A percentile compares a stretch with the other conserved stretches of the same genome.
phyloP scores from a whole-genome alignment of 2,113 vertebrate species.

The Isichthys henryi region DNA sequence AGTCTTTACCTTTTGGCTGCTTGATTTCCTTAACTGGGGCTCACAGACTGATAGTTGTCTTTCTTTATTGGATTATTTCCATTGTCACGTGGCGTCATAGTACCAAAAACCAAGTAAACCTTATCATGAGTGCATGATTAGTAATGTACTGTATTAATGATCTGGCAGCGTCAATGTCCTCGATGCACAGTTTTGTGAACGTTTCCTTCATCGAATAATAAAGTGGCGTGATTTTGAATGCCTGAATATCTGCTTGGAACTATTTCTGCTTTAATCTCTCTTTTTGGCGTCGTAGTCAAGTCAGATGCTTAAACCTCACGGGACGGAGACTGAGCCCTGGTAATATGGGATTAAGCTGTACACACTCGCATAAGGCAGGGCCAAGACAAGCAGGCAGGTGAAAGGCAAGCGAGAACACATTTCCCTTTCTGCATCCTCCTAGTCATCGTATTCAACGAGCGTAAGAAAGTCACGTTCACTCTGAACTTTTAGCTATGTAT shows the following conservation, averaged over 20 bases:
- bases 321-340: slow-evolving; percentile 31
- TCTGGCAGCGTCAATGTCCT: background rate
- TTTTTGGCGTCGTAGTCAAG: slow-evolving; percentile 39
- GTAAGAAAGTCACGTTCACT: background rate
- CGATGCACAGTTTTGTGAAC: background rate
- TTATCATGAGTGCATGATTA: background rate
- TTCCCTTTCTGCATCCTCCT: background rate
- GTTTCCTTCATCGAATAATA: slow-evolving; percentile 5
- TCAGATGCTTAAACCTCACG: slow-evolving; percentile 46
- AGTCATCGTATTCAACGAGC: background rate
- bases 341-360: slow-evolving; percentile 35
- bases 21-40: background rate
- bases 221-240: slow-evolving; percentile 24
- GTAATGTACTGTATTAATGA: background rate
- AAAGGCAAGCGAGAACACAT: slow-evolving; percentile 14
- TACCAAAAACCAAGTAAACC: background rate
- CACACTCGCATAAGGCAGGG: background rate
- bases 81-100: background rate
- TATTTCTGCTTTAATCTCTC: slow-evolving; percentile 40
- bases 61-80: too few relatives aligned
- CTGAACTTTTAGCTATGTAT: background rate
- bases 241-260: slow-evolving; percentile 19
- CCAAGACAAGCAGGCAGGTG: slow-evolving; percentile 3
- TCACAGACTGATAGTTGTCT: background rate
- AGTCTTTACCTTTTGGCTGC: background rate